Percentiles rank a stretch among this genome's conserved stretches.
Conservation (phyloP, 2,113 vertebrate species). For the Hypomesus transpacificus region DNA sequence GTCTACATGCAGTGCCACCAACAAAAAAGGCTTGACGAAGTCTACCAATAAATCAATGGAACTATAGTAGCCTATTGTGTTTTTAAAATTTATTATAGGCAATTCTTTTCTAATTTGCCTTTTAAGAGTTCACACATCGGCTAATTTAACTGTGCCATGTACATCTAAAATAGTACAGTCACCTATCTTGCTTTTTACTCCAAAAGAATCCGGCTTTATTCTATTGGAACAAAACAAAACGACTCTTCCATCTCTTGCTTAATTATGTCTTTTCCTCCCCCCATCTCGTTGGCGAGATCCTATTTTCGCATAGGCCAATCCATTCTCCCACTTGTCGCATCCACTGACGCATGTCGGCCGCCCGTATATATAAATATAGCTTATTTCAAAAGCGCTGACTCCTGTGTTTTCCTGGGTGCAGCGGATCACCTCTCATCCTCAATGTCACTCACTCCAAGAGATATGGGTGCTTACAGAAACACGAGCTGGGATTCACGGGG, state of each 20-base stretch:
- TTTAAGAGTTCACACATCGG: no score
- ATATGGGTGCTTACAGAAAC: constrained; percentile 61
- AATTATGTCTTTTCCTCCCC: background rate
- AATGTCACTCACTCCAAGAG: constrained; percentile 76
- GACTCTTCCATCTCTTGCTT: background rate
- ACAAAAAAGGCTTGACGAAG: no score
- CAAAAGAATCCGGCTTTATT: no score
- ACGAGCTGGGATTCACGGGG: constrained; percentile 53
- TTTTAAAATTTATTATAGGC: no score
- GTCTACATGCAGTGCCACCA: no score
- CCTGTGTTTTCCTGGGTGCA: constrained; percentile 41
- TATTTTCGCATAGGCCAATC: constrained; percentile 25
- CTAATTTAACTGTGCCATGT: no score
- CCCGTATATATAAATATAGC: constrained; percentile 19
- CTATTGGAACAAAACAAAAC: no score
- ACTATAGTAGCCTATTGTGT: no score
- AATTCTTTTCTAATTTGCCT: no score
- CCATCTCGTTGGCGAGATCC: background rate
- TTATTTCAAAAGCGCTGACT: constrained; percentile 57
- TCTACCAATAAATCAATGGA: no score
- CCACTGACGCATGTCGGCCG: constrained; percentile 14
- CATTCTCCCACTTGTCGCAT: constrained; percentile 25
- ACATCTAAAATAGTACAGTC: no score
- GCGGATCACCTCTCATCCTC: constrained; percentile 65
- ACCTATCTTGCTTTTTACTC: no score